These are phyloP conservation scores for Neoascia interrupta DNA, from an alignment of 2,888 invertebrate genomes.

Conservation along the genomic window DNA sequence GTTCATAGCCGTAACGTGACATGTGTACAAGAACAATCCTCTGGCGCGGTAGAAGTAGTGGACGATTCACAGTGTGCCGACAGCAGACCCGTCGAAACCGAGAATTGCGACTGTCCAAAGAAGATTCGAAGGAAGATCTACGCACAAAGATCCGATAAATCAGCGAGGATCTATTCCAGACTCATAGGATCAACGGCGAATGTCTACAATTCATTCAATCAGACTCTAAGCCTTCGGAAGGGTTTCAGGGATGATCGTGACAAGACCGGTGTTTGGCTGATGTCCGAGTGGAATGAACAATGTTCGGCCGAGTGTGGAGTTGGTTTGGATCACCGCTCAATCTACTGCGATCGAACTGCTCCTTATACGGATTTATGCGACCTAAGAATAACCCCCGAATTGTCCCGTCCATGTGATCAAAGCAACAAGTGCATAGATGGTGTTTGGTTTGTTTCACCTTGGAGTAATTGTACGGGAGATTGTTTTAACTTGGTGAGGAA, in stretches of 20 bases:
- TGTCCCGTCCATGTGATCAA: slow-evolving; percentile 84
- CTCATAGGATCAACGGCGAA: slow-evolving; percentile 69
- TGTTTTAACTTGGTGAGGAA: slow-evolving; percentile 75
- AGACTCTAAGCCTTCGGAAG: slow-evolving; percentile 68
- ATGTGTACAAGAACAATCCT: slow-evolving; percentile 81
- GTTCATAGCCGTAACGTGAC: slow-evolving; percentile 85
- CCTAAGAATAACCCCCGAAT: slow-evolving; percentile 82
- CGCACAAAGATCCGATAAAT: slow-evolving; percentile 65
- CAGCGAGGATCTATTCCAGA: slow-evolving; percentile 70
- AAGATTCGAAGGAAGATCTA: slow-evolving; percentile 71
- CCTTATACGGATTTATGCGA: slow-evolving; percentile 83
- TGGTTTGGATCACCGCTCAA: slow-evolving; percentile 86
- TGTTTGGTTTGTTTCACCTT: slow-evolving; percentile 90
- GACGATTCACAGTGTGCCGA: slow-evolving; percentile 82
- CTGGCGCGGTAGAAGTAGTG: slow-evolving; percentile 79
- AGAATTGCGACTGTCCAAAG: slow-evolving; percentile 79
- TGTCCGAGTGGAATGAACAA: slow-evolving; percentile 77
- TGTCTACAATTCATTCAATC: slow-evolving; percentile 59
- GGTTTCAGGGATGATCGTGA: slow-evolving; percentile 72
- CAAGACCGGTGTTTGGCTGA: slow-evolving; percentile 75
- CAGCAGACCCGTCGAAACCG: slow-evolving; percentile 80
- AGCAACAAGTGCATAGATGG: slow-evolving; percentile 84
- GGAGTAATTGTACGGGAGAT: slow-evolving; percentile 80
- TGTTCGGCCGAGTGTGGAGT: slow-evolving; percentile 88
- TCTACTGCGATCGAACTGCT: slow-evolving; percentile 83